These are phyloP conservation scores for Danio choprae DNA, from an alignment of 2,797 vertebrate species.

Conservation along the genomic window DNA sequence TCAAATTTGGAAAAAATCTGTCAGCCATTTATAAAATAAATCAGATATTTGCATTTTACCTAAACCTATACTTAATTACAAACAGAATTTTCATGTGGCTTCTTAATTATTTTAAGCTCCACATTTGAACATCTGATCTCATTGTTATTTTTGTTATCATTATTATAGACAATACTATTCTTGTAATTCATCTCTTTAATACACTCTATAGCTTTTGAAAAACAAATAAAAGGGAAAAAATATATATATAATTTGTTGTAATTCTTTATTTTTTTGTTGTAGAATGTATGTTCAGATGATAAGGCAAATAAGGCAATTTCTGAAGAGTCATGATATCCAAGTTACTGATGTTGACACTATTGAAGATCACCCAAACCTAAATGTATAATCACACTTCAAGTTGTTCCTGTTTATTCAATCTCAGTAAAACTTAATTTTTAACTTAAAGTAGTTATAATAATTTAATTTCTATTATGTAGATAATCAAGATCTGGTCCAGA, in stretches of 20 bases:
- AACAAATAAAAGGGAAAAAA: not conserved
- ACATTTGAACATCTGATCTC: too few species aligned
- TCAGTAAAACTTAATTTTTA: too few species aligned
- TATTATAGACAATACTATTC: not conserved
- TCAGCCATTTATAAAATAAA: too few species aligned
- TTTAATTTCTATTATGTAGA: not conserved
- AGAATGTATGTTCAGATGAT: not conserved
- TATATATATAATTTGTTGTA: too few species aligned
- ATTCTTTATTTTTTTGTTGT: not conserved
- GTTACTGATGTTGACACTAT: not conserved
- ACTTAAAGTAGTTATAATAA: too few species aligned
- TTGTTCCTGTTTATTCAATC: not conserved
- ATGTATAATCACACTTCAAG: not conserved
- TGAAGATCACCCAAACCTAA: not conserved
- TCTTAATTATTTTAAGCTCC: too few species aligned
- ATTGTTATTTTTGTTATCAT: too few species aligned
- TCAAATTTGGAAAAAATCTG: too few species aligned
- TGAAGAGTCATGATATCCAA: not conserved
- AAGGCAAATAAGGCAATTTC: not conserved
- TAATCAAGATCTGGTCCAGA: not conserved
- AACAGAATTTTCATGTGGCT: too few species aligned
- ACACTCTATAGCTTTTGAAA: not conserved
- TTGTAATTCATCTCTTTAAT: conserved; percentile 4
- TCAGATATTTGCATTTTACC: too few species aligned
- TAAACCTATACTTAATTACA: too few species aligned